Conservation (phyloP, 2,888 invertebrate genomes). For the Rugalucina vietnamica region DNA sequence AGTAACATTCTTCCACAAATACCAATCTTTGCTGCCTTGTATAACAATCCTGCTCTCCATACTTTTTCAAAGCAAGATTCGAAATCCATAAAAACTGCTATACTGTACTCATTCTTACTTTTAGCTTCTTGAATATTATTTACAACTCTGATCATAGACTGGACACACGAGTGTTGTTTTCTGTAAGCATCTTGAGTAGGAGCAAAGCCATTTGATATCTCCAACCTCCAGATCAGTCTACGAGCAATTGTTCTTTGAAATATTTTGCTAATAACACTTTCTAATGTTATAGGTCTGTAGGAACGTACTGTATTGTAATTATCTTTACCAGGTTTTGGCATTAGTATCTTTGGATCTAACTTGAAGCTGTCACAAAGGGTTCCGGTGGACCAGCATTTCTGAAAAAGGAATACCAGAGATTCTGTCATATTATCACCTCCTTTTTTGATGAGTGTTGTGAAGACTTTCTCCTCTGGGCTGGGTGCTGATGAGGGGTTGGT, state of each 20-base stretch:
- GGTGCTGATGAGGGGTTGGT: neutral
- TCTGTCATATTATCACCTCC: neutral
- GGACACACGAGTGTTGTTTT: neutral
- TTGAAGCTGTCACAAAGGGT: neutral
- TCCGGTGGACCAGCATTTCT: neutral
- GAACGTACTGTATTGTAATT: no score
- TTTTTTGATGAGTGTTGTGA: constrained; percentile 1
- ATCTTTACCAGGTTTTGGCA: neutral
- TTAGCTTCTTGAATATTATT: neutral
- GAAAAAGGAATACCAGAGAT: neutral
- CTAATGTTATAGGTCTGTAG: no score
- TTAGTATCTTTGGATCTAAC: neutral
- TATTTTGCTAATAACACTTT: no score
- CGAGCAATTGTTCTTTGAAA: no score
- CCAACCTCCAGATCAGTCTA: no score
- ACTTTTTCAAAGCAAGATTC: neutral
- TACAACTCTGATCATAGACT: neutral
- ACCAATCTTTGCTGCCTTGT: neutral
- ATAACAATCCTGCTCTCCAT: neutral
- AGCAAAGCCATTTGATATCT: neutral
- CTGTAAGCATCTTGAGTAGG: neutral
- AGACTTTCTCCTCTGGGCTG: constrained; percentile 12
- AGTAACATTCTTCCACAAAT: no score
- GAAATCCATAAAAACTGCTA: neutral
- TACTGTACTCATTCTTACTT: no score